A percentile compares a stretch with the other conserved stretches of the same genome.
These are phyloP conservation scores for Bombus breviceps DNA, from an alignment of 1,140 invertebrate genomes.

Conservation along the genomic window DNA sequence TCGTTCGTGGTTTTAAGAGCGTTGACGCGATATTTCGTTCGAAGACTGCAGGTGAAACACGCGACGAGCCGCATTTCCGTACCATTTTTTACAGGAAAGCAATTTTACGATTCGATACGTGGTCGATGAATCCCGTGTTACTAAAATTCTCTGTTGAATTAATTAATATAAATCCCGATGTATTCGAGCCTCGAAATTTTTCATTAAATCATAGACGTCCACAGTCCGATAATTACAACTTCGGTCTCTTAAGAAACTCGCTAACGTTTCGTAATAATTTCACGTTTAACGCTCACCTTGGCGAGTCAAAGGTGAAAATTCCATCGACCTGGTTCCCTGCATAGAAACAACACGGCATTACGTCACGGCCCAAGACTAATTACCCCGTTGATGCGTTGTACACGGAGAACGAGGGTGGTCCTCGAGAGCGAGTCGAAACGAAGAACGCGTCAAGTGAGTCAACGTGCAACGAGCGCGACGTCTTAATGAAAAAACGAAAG, in stretches of 20 bases:
- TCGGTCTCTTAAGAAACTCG: neutral
- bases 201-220: no score
- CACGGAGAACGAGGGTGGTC: slow-evolving; percentile 6
- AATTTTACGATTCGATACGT: neutral
- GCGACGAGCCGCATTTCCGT: no score
- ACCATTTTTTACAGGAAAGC: neutral
- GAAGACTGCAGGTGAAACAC: neutral
- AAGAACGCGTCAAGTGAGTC: neutral
- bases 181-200: no score
- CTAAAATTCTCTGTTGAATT: neutral
- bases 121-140: neutral
- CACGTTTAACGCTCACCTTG: neutral
- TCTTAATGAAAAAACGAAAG: slow-evolving; percentile 52
- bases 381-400: neutral
- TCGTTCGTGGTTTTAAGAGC: no score
- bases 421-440: neutral
- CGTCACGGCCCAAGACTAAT: neutral
- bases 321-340: neutral
- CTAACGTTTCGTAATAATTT: neutral
- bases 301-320: slow-evolving; percentile 9
- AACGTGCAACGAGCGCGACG: slow-evolving; percentile 6
- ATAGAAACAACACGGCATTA: neutral
- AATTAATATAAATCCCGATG: neutral
- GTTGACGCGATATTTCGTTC: neutral
- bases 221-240: no score